phyloP scores from a whole-genome alignment of 1,140 invertebrate species.

The Drosophila watanabei region DNA sequence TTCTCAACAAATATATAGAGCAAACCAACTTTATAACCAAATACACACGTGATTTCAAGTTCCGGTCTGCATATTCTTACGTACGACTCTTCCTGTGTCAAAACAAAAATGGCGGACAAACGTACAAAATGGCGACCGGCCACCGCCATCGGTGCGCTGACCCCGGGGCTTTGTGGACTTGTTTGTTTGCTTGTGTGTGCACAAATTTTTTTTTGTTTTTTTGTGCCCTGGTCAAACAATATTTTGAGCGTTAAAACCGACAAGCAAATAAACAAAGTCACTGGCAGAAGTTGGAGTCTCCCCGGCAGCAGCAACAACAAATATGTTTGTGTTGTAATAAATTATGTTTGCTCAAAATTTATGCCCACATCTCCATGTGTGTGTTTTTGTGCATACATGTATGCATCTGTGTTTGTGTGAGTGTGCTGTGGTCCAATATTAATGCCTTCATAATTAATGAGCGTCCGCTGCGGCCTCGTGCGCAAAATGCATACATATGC shows the following conservation, averaged over 20 bases:
- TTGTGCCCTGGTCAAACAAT: constrained; percentile 47
- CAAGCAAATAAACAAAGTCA: constrained; percentile 68
- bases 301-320: constrained; percentile 50
- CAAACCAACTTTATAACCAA: neutral
- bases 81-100: constrained; percentile 1
- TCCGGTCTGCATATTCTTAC: neutral
- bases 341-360: constrained; percentile 80
- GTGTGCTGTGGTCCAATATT: constrained; percentile 57
- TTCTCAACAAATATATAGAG: neutral
- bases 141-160: constrained; percentile 59
- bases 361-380: constrained; percentile 57
- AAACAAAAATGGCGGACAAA: constrained; percentile 56
- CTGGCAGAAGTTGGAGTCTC: constrained; percentile 50
- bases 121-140: constrained; percentile 66
- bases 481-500: constrained; percentile 77
- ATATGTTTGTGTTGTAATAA: constrained; percentile 79
- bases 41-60: neutral
- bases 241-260: constrained; percentile 80
- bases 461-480: constrained; percentile 69
- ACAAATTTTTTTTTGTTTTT: constrained; percentile 50
- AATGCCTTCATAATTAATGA: constrained; percentile 63
- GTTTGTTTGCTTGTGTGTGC: constrained; percentile 24
- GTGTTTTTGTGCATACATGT: constrained; percentile 27
- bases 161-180: constrained; percentile 37
- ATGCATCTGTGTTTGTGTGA: neutral